These are phyloP conservation scores for Drosophila melanica DNA, from an alignment of 1,140 invertebrate genomes.

Conservation along the genomic window DNA sequence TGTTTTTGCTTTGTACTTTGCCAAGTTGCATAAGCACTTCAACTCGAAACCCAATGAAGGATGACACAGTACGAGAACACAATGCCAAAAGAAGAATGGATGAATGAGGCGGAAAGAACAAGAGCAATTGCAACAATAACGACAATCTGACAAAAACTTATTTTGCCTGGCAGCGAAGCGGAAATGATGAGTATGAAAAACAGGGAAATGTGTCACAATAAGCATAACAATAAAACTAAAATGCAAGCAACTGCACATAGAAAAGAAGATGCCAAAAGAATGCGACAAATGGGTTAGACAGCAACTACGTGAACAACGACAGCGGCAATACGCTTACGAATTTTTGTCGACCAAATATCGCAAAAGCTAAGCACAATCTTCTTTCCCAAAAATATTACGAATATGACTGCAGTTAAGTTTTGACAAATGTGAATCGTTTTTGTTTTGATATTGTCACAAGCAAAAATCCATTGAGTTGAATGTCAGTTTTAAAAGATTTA, in stretches of 20 bases:
- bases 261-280: slow-evolving; percentile 7
- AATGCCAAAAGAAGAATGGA: neutral
- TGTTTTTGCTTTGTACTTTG: no score
- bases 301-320: neutral
- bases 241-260: slow-evolving; percentile 41
- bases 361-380: no score
- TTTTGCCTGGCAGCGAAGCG: slow-evolving; percentile 18
- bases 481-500: no score
- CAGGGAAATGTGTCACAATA: slow-evolving; percentile 43
- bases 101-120: slow-evolving; percentile 1
- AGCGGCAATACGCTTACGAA: neutral
- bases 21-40: no score
- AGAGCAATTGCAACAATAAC: slow-evolving; percentile 30
- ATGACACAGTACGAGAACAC: no score
- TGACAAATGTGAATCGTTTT: no score
- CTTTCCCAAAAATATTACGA: no score
- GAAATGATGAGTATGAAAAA: slow-evolving; percentile 18
- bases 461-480: no score
- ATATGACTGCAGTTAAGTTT: no score
- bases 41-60: no score
- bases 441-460: no score
- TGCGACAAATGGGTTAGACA: slow-evolving; percentile 11
- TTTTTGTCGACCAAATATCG: no score
- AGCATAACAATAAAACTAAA: slow-evolving; percentile 45
- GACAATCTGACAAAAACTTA: slow-evolving; percentile 31